Evolutionary conservation across 1,140 invertebrate species (phyloP).

Genomic region (Anoplophora glabripennis): DNA sequence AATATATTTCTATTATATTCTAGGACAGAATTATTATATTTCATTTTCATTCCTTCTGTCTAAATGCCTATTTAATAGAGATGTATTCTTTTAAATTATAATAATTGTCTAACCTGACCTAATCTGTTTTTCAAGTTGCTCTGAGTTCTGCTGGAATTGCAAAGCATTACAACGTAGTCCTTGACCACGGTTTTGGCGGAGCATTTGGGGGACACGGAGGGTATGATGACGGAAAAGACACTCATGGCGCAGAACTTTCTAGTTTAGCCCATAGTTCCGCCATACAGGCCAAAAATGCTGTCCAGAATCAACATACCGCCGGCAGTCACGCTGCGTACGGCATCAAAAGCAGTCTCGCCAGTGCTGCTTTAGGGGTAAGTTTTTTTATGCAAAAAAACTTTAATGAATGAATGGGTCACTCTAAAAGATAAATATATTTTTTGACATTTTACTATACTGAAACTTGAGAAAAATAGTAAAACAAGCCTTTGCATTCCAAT

Average conservation of each 20-base stretch:
- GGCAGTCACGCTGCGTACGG: slow-evolving; percentile 39
- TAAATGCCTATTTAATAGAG: too few species aligned
- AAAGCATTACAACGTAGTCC: slow-evolving; percentile 16
- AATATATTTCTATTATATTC: too few species aligned
- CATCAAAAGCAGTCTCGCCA: slow-evolving; percentile 33
- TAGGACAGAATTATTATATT: too few species aligned
- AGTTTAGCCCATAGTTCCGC: slow-evolving; percentile 34
- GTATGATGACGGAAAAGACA: slow-evolving; percentile 20
- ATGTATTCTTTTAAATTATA: too few species aligned
- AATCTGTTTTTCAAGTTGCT: slow-evolving; percentile 6
- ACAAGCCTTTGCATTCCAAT: too few species aligned
- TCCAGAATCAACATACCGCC: slow-evolving; percentile 33
- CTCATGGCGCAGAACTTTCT: slow-evolving; percentile 30
- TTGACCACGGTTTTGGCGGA: background rate
- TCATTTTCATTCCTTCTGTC: too few species aligned
- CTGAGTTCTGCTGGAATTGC: slow-evolving; percentile 6
- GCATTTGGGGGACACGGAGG: background rate
- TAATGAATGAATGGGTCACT: too few species aligned
- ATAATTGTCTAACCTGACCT: background rate
- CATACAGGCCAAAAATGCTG: slow-evolving; percentile 30
- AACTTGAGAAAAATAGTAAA: too few species aligned
- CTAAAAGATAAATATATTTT: too few species aligned
- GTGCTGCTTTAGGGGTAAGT: slow-evolving; percentile 33
- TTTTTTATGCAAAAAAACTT: too few species aligned
- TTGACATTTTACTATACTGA: too few species aligned